Conservation (phyloP, 1,140 invertebrate genomes). For the Drosophila mayri region DNA sequence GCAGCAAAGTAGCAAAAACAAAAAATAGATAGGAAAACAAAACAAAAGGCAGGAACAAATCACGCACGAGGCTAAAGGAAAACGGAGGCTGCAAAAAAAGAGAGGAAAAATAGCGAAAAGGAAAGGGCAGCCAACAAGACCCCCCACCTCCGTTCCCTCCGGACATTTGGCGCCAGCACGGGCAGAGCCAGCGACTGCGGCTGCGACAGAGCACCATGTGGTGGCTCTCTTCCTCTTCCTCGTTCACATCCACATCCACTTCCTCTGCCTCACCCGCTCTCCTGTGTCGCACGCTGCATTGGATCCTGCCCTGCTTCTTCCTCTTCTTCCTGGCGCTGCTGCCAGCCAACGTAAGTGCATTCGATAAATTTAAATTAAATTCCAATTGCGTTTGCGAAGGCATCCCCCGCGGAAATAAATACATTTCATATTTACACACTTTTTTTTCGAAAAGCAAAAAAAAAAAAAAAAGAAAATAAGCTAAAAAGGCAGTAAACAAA, state of each 20-base stretch:
- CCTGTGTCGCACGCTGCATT: conserved; percentile 26
- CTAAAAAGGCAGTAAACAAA: conserved; percentile 3
- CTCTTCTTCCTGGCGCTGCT: conserved; percentile 19
- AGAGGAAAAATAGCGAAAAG: conserved; percentile 28
- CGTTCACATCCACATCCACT: conserved; percentile 14
- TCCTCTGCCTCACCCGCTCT: conserved; percentile 6
- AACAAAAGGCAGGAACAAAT: conserved; percentile 60
- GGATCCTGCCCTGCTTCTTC: conserved; percentile 21
- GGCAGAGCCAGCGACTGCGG: conserved; percentile 39
- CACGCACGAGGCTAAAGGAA: conserved; percentile 41
- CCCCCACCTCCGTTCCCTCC: conserved; percentile 1
- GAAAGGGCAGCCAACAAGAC: conserved; percentile 20
- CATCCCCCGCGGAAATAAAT: conserved; percentile 7
- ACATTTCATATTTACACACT: conserved; percentile 9
- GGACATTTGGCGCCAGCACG: conserved; percentile 70
- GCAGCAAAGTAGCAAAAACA: conserved; percentile 32
- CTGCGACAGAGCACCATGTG: conserved; percentile 55
- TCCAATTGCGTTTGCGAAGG: conserved; percentile 3
- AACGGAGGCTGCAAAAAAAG: conserved; percentile 47
- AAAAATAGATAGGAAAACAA: conserved; percentile 52
- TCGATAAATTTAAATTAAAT: conserved; percentile 25
- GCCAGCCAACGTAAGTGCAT: conserved; percentile 38
- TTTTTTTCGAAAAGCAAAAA: conserved; percentile 7
- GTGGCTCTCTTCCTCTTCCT: conserved; percentile 31
- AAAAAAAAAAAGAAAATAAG: too few species aligned